Base-by-base conservation (phyloP, 2,888 invertebrate genomes). In the Parnassius apollo region DNA sequence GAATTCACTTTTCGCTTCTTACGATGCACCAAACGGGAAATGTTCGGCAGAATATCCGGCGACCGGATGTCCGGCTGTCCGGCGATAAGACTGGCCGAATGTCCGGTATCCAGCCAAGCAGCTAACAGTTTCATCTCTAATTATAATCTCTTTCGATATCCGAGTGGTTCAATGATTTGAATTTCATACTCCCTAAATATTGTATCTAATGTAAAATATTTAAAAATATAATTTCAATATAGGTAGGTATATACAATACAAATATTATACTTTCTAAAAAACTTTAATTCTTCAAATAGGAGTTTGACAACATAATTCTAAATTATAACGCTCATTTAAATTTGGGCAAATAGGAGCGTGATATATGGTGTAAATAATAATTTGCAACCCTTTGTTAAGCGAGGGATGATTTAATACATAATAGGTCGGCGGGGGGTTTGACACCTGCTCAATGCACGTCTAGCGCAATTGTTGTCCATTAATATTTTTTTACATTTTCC, bases 331-430 rank as follows among this genome's bases (percentile, higher is more conserved):
- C 79, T 66, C 80, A 81, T 85, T 87, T 81, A 83, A 85, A 84
- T 86, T 76, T 79, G 84, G 77, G 75, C 82, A 83, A 86, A 86
- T 79, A 75, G 75, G 76, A 71, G 83, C 75, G 81, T 87, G 86
- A 87, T 86, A 81, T 83, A 84, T 85, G 85, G 90, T 82, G 85
- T 83, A 88, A 90, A 90, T 87, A 90, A 88, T 82, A 86, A 88
- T 90, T 91, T 86, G 85, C 86, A 89, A 89, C 88, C 90, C 90
- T 86, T 88, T 87, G 83, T 86, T 73, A 68, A 70, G 71, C 58
- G 59, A 71, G 82, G 77, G 82, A 80, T 76, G 75, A 74, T 84
- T 78, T 84, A 80, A 82, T n/a, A n/a, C n/a, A n/a, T 82, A 75
- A 82, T 76, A 78, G 78, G 61, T 53, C 46, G 61, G 62, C 78